These are phyloP conservation scores for Gymnothorax javanicus DNA, from an alignment of 2,797 vertebrate genomes.

Conservation along the genomic window DNA sequence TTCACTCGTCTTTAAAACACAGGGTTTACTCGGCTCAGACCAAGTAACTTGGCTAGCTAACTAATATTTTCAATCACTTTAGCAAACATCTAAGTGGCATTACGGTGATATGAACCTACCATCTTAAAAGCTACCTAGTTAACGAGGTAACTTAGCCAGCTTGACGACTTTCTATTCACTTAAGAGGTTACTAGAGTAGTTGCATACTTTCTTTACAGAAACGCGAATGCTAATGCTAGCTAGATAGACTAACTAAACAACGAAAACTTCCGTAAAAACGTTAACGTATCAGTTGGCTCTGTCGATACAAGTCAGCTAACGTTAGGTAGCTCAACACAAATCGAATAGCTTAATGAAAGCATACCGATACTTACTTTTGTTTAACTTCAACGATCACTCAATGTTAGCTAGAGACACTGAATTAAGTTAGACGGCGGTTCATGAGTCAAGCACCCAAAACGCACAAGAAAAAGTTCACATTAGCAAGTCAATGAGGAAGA, in stretches of 20 bases:
- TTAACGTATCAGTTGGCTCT: neutral
- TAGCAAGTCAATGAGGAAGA: neutral
- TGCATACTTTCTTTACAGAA: neutral
- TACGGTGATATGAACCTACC: no score
- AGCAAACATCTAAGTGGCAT: no score
- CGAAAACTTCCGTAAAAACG: neutral
- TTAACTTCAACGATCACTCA: neutral
- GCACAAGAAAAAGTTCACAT: neutral
- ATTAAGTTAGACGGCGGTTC: neutral
- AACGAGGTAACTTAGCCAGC: neutral
- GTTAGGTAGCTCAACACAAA: neutral
- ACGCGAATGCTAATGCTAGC: neutral
- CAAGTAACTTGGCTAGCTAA: no score
- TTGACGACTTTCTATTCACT: neutral
- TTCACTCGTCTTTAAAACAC: neutral
- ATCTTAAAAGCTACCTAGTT: neutral
- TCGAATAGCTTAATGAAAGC: neutral
- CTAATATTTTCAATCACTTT: no score
- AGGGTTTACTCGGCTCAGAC: neutral
- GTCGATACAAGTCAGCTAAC: neutral
- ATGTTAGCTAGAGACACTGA: neutral
- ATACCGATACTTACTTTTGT: neutral
- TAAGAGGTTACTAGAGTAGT: neutral
- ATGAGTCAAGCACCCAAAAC: neutral
- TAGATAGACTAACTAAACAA: neutral